A percentile compares a stretch with the other conserved stretches of the same genome.
Evolutionary conservation across 2,797 vertebrate species (phyloP).

Genomic region (Catostomus latipinnis): DNA sequence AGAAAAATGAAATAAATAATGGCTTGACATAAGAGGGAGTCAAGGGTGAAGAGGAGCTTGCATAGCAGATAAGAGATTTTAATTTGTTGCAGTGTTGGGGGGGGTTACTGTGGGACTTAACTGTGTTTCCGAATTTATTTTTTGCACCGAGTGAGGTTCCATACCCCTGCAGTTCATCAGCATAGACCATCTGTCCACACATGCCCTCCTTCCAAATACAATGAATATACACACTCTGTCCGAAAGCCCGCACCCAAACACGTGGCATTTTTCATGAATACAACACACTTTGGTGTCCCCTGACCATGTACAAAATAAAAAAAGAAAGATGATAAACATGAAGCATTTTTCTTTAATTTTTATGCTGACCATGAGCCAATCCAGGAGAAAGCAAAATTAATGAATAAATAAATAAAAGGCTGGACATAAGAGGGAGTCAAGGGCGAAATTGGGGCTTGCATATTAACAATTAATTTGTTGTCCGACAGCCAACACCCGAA

Average conservation of each 20-base stretch:
- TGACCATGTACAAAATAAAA: too few species aligned
- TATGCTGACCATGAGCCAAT: background rate
- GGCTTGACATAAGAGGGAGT: background rate
- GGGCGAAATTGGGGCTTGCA: background rate
- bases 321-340: too few species aligned
- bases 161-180: conserved; percentile 63
- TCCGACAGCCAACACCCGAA: conserved; percentile 16
- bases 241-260: too few species aligned
- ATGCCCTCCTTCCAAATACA: conserved; percentile 11
- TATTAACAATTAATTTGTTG: background rate
- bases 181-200: conserved; percentile 68
- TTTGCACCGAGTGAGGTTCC: conserved; percentile 48
- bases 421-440: background rate
- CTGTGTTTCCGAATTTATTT: conserved; percentile 52
- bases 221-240: conserved; percentile 7
- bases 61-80: conserved; percentile 6
- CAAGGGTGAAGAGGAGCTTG: background rate
- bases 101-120: conserved; percentile 53
- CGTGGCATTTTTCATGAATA: too few species aligned
- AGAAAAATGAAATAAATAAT: background rate
- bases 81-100: conserved; percentile 10
- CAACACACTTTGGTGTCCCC: conserved; percentile 14
- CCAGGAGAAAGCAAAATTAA: background rate
- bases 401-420: too few species aligned
- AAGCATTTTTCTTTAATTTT: too few species aligned